Evolutionary conservation across 2,113 vertebrate species (phyloP), one percentile per base, ranked within the genome.

Genomic region (Coptodon bakossiorum): DNA sequence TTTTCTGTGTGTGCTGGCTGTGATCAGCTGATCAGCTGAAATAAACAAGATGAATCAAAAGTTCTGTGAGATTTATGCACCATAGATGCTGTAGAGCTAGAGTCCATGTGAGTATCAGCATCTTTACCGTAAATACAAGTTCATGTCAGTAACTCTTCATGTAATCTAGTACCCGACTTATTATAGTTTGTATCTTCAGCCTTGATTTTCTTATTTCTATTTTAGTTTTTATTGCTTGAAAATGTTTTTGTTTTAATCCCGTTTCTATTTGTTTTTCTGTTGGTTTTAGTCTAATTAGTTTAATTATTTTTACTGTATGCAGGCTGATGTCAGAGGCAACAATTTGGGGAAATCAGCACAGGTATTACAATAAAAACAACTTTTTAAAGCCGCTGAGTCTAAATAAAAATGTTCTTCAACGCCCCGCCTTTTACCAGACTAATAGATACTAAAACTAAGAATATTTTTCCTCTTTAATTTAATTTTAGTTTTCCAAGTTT

Each of bases 241-340:
- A 61, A 34, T 4, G 29, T 61, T 61, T 61, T 61, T 61, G 27
- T 31, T 61, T 13, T 38, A 38, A 38, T 66, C 17, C 19, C 0
- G 10, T 7, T 66, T n/a, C 6, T n/a, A n/a, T 66, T 38, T n/a
- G 31, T 66, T 66, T 66, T 17, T 66, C 17, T 66, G 61, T 66
- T 17, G 10, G 0, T 61, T 66, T 66, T 7, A 38, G 0, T 66
- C 61, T 66, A 38, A 66, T 38, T 13, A 5, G 4, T 3, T 1
- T 38, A 13, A 38, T 22, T 66, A 66, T 66, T 66, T n/a, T 38
- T 19, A 61, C 9, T 34, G 57, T 5, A 2, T 1, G 61, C 34
- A 66, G 19, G 61, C 61, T 0, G 4, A n/a, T 66, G 61, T 38
- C 10, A 5, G 61, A 66, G 19, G 61, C 34, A 8, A 13, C 19